Conservation (phyloP, 64 coral and sea anemone genomes). For the Montipora efflorescens region DNA sequence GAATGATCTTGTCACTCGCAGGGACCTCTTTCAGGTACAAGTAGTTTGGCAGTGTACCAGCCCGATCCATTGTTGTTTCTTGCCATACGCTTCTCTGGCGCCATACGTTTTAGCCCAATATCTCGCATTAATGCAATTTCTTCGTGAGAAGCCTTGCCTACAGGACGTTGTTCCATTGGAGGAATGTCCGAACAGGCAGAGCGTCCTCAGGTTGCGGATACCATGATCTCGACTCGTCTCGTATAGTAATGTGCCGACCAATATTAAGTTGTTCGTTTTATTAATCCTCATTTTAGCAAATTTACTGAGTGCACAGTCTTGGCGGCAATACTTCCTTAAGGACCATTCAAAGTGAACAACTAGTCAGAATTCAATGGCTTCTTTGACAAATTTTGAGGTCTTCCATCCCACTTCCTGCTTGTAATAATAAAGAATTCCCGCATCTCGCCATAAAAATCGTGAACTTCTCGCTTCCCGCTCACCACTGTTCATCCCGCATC, state of each 20-base stretch:
- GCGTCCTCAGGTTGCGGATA: neutral
- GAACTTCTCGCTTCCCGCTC: no score
- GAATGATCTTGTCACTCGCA: neutral
- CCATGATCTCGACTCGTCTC: no score
- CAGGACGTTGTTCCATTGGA: neutral
- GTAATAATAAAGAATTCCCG: no score
- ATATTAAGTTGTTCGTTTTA: no score
- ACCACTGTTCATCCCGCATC: no score
- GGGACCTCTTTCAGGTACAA: neutral
- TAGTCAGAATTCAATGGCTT: no score
- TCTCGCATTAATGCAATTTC: slow-evolving; percentile 3
- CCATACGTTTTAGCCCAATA: slow-evolving; percentile 48
- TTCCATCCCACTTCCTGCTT: no score
- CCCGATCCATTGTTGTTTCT: slow-evolving; percentile 66
- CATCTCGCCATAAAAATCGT: no score
- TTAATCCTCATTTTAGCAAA: neutral
- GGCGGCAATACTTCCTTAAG: slow-evolving; percentile 32
- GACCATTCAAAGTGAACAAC: neutral
- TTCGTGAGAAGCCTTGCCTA: neutral
- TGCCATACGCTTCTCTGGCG: slow-evolving; percentile 43
- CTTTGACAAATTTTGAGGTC: no score
- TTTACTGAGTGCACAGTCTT: slow-evolving; percentile 50
- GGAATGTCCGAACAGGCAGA: slow-evolving; percentile 15
- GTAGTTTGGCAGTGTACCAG: slow-evolving; percentile 49
- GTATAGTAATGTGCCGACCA: no score